phyloP scores from a whole-genome alignment of 2,797 vertebrate species.

The Psittacula derbiana region DNA sequence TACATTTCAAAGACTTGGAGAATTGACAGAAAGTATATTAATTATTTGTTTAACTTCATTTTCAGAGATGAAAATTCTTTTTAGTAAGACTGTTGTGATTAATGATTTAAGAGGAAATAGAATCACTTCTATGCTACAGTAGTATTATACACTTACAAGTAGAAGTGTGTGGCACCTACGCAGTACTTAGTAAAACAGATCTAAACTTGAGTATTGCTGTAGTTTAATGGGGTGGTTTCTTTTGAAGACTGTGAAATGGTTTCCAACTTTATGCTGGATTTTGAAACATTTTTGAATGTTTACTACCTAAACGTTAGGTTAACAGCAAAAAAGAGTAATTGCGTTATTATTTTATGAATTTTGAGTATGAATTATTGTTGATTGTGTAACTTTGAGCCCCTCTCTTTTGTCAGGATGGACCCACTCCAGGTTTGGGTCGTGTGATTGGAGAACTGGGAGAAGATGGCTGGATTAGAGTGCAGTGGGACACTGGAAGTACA shows the following conservation, averaged over 20 bases:
- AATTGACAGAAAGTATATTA: background rate
- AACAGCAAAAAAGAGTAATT: background rate
- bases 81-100: background rate
- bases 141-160: background rate
- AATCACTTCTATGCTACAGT: background rate
- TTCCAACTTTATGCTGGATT: background rate
- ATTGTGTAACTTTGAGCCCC: background rate
- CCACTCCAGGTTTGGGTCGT: constrained; percentile 92
- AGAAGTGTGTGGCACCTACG: fast-evolving
- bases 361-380: background rate
- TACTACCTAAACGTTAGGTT: background rate
- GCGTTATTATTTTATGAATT: background rate
- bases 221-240: background rate
- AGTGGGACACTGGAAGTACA: constrained; percentile 98
- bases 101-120: background rate
- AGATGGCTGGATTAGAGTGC: constrained; percentile 97
- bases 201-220: background rate
- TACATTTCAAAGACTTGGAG: background rate
- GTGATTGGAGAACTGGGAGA: constrained; percentile 97
- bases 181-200: background rate
- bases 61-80: background rate
- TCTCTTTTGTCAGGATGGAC: constrained; percentile 83
- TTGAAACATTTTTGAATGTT: background rate
- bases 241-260: background rate
- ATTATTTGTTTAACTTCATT: background rate